Evolutionary conservation across 92 coral and sea anemone genomes (phyloP), one percentile per base, ranked within the genome.

Genomic region (Ricordea florida): DNA sequence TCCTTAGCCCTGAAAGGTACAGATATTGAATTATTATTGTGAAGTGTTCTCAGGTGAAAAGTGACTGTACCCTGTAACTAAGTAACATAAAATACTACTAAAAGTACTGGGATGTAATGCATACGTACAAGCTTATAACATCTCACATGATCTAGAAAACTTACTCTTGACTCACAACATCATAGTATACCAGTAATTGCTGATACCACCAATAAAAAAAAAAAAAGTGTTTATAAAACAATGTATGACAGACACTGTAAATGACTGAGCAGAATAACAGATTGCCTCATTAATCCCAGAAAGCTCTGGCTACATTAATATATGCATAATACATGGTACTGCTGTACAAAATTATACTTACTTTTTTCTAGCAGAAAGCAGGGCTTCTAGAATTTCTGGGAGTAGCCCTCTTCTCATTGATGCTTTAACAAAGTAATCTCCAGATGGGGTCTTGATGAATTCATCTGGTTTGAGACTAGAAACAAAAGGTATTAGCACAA

Each of bases 371-470:
- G 98, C 98, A 20, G 88, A 72, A 45, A 94, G 65, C 45, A 94
- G 80, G 68, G 78, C 58, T 45, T 94, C 98, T 37, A 94, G 85
- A 63, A 94, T 94, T 49, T 94, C 98, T 26, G 98, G 98, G 69
- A 94, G 65, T 55, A 94, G 81, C 13, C 98, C 98, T 68, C 91
- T 94, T 29, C 98, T 61, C 16, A 82, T 69, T 34, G 93, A 69
- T 16, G 76, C 73, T 85, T 94, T 94, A 3, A 94, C 92, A 77
- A 94, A 94, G 86, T 87, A 86, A 62, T 83, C 89, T 30, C 98
- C 98, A 52, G 97, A 94, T 15, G 98, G 98, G 3, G 98, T 94
- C 81, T 89, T 91, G 83, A 94, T 94, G 87, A 85, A 94, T 67
- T 94, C 90, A 35, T 93, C 97, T 34, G 97, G 87, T 41, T 84